Evolutionary conservation across 2,888 invertebrate species (phyloP).

Genomic region (Leucophenga maculata): DNA sequence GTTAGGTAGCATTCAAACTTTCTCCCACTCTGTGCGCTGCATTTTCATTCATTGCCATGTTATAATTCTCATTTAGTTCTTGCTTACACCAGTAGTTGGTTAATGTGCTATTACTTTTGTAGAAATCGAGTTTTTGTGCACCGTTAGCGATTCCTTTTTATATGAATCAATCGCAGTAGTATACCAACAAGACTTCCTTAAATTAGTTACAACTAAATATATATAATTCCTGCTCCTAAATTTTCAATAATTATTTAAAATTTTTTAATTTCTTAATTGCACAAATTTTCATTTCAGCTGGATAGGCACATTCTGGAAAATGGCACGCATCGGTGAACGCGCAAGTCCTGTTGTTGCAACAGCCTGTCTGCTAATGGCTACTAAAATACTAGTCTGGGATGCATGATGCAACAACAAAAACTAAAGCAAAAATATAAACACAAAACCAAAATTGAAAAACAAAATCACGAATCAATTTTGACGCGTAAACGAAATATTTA

Average conservation of each 20-base stretch:
- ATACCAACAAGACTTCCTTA: too few species aligned
- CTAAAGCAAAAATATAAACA: background rate
- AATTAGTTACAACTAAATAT: too few species aligned
- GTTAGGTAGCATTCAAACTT: too few species aligned
- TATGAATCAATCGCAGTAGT: too few species aligned
- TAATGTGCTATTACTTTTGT: too few species aligned
- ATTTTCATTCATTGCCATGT: too few species aligned
- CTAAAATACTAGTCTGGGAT: conserved; percentile 9
- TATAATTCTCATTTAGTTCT: too few species aligned
- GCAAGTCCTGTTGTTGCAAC: conserved; percentile 27
- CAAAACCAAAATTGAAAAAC: background rate
- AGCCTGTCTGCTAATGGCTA: conserved; percentile 28
- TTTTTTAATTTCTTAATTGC: background rate
- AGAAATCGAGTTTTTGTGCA: too few species aligned
- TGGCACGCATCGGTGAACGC: conserved; percentile 31
- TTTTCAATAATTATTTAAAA: background rate
- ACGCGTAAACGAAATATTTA: background rate
- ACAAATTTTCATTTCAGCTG: conserved; percentile 8
- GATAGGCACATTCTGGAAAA: conserved; percentile 30
- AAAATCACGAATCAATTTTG: background rate
- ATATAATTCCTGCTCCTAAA: too few species aligned
- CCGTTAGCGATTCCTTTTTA: too few species aligned
- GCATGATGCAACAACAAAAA: background rate
- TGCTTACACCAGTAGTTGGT: too few species aligned
- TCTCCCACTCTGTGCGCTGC: too few species aligned